These are phyloP conservation scores for Balanococcus diminutus DNA, from an alignment of 2,888 invertebrate genomes.

Conservation along the genomic window DNA sequence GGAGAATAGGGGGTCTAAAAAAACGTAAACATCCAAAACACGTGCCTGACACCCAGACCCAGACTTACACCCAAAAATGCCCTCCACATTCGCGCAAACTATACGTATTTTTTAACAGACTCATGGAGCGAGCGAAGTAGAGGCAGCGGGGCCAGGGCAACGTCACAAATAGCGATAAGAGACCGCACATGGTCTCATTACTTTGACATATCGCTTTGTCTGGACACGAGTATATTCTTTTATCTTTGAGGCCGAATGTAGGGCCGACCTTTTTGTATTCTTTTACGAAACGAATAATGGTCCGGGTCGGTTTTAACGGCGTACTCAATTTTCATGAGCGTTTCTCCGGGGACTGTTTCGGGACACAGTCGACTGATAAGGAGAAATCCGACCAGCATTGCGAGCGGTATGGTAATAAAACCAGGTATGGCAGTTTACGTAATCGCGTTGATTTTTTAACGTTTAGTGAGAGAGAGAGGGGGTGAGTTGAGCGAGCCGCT, in stretches of 20 bases:
- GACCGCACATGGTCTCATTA: conserved; percentile 42
- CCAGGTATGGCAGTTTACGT: conserved; percentile 44
- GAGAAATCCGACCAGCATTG: conserved; percentile 18
- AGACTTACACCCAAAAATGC: too few relatives aligned
- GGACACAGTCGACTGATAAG: neutral
- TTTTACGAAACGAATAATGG: conserved; percentile 46
- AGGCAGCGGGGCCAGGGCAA: neutral
- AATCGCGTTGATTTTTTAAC: conserved; percentile 43
- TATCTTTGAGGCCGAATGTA: conserved; percentile 30
- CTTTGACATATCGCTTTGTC: conserved; percentile 54
- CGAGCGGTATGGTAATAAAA: conserved; percentile 53
- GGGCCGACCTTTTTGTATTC: conserved; percentile 22
- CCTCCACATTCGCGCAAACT: too few relatives aligned
- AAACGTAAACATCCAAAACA: too few relatives aligned
- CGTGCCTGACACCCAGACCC: too few relatives aligned
- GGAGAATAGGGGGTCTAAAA: too few relatives aligned
- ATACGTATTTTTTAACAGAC: too few relatives aligned
- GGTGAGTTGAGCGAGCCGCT: too few relatives aligned
- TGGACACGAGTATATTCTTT: conserved; percentile 47
- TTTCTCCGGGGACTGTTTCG: conserved; percentile 34
- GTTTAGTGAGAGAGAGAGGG: too few relatives aligned
- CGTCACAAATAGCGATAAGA: conserved; percentile 44
- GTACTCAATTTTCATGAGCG: conserved; percentile 51
- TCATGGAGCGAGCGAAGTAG: too few relatives aligned
- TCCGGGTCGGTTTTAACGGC: conserved; percentile 47